Base-by-base conservation (phyloP, 2,113 vertebrate genomes). In the Pitta sordida region DNA sequence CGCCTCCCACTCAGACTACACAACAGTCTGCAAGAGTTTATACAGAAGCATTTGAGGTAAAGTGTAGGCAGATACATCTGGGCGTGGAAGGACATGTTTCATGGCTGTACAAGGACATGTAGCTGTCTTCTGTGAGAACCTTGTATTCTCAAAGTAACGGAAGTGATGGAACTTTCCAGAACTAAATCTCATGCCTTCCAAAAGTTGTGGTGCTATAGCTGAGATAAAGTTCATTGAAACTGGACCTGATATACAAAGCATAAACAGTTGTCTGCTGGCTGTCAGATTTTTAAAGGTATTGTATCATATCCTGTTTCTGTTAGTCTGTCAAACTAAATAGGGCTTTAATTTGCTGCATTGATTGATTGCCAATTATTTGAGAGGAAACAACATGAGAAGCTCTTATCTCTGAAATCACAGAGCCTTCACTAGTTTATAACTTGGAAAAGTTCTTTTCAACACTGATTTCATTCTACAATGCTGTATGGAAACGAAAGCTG, bases 251-350 rank as follows among this genome's bases (percentile, higher is more conserved):
- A 39, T 2, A 36, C 23, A 36, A 70, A 91, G 18, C 34, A 48
- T 69, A 70, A 94, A 77, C 68, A 74, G 70, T 70, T 86, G 59
- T 67, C 52, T 48, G 60, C 48, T 46, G 44, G 34, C 49, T 89
- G 84, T 80, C 59, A 71, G 43, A 46, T 63, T 68, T 88, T 80
- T 82, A 15, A 80, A 94, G 52, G 51, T 80, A 15, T 60, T 88
- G 52, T 79, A 65, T 88, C 63, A 56, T 88, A 83, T 87, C 46
- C 58, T 82, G 73, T 91, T 93, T 79, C 86, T 95, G 30, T 11
- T 21, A 71, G 49, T 46, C 20, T 75, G 67, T 71, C 53, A 60
- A 23, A 58, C 24, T 80, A 74, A 90, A 70, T 9, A 26, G n/a
- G 62, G 39, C 44, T 78, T 91, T 88, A 63, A 89, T 95, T 92